Evolutionary conservation across 2,888 invertebrate genomes (phyloP).

Genomic region (Eupithecia subumbrata): DNA sequence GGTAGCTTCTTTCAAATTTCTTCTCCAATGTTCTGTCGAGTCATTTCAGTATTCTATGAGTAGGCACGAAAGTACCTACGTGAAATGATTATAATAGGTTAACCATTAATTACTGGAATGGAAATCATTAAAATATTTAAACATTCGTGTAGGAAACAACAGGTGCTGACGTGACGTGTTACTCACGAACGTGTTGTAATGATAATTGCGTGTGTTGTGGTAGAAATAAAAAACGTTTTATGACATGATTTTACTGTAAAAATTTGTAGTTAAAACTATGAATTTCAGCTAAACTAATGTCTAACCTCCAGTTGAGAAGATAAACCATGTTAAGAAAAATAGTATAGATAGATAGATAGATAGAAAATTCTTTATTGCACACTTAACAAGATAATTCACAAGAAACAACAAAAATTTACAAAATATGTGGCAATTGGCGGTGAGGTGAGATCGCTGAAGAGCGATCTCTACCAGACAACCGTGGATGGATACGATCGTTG

Average conservation of each 20-base stretch:
- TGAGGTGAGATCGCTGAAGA: no score
- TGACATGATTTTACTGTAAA: neutral
- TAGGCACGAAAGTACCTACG: neutral
- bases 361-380: no score
- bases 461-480: no score
- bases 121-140: slow-evolving; percentile 29
- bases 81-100: slow-evolving; percentile 3
- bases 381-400: no score
- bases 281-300: neutral
- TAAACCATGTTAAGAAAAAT: neutral
- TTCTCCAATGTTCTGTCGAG: neutral
- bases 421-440: no score
- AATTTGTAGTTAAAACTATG: neutral
- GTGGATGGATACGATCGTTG: no score
- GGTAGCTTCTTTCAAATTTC: neutral
- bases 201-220: slow-evolving; percentile 17
- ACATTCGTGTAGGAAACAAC: slow-evolving; percentile 35
- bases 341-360: no score
- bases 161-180: slow-evolving; percentile 31
- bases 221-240: neutral
- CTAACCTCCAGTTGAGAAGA: neutral
- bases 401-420: no score
- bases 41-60: neutral
- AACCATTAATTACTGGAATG: neutral
- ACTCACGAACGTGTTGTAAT: slow-evolving; percentile 26